phyloP scores from a whole-genome alignment of 2,797 vertebrate species.

The Spheniscus humboldti region DNA sequence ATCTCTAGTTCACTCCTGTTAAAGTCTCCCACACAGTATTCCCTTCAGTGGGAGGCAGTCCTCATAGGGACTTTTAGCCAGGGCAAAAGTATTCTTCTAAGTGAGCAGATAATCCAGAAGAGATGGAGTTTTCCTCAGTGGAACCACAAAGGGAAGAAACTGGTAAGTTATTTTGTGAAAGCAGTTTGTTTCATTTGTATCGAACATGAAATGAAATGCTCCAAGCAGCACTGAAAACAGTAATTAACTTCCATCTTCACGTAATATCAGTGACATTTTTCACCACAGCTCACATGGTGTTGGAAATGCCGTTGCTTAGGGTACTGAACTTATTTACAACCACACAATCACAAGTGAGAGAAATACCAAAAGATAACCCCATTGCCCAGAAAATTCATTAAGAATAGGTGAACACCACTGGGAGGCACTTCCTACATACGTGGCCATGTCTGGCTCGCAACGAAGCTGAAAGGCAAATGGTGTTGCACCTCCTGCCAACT shows the following conservation, averaged over 20 bases:
- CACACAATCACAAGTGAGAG: background rate
- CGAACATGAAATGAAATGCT: slow-evolving; percentile 19
- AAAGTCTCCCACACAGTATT: background rate
- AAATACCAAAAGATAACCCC: background rate
- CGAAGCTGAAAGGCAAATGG: background rate
- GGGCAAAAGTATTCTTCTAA: background rate
- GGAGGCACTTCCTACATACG: background rate
- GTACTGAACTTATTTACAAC: background rate
- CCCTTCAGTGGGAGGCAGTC: background rate
- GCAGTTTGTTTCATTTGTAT: slow-evolving; percentile 13
- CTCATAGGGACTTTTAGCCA: background rate
- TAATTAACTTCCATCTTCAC: background rate
- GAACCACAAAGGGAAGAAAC: background rate
- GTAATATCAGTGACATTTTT: background rate
- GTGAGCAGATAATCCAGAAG: background rate
- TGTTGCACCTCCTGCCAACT: background rate
- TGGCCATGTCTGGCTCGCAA: background rate
- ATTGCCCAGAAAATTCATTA: background rate
- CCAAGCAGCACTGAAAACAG: background rate
- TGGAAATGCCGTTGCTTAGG: background rate
- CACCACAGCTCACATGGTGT: background rate
- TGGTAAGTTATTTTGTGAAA: background rate
- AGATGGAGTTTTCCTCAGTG: background rate
- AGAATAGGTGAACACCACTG: background rate
- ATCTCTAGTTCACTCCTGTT: background rate